These are phyloP conservation scores for Laspeyria flexula DNA, from an alignment of 2,888 invertebrate genomes.

Conservation along the genomic window DNA sequence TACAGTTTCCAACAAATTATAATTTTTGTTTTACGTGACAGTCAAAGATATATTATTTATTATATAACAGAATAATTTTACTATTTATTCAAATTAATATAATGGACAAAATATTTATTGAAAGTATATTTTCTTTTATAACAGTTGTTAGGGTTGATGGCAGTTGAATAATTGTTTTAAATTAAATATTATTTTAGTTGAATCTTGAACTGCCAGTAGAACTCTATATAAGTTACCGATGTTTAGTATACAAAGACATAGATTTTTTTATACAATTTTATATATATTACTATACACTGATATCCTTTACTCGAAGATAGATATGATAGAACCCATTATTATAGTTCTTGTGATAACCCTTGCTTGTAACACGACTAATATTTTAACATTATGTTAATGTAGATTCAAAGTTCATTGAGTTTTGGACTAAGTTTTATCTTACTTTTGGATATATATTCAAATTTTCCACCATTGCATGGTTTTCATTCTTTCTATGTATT, in stretches of 20 bases:
- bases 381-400: conserved; percentile 70
- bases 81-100: conserved; percentile 73
- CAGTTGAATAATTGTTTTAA: conserved; percentile 68
- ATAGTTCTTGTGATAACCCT: conserved; percentile 80
- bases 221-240: conserved; percentile 79
- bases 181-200: conserved; percentile 63
- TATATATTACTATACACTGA: conserved; percentile 56
- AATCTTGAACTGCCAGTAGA: conserved; percentile 74
- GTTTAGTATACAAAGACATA: conserved; percentile 75
- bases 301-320: conserved; percentile 51
- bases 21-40: conserved; percentile 71
- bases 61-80: conserved; percentile 67
- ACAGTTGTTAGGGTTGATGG: conserved; percentile 70
- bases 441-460: conserved; percentile 40
- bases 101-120: conserved; percentile 70
- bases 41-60: conserved; percentile 75
- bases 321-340: conserved; percentile 57
- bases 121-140: conserved; percentile 59
- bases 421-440: conserved; percentile 33
- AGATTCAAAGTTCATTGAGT: conserved; percentile 49
- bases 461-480: conserved; percentile 63
- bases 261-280: conserved; percentile 65
- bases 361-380: conserved; percentile 86
- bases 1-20: conserved; percentile 77
- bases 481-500: conserved; percentile 54